Base-by-base conservation (phyloP, 2,113 vertebrate genomes). In the Hippocampus guttulatus region DNA sequence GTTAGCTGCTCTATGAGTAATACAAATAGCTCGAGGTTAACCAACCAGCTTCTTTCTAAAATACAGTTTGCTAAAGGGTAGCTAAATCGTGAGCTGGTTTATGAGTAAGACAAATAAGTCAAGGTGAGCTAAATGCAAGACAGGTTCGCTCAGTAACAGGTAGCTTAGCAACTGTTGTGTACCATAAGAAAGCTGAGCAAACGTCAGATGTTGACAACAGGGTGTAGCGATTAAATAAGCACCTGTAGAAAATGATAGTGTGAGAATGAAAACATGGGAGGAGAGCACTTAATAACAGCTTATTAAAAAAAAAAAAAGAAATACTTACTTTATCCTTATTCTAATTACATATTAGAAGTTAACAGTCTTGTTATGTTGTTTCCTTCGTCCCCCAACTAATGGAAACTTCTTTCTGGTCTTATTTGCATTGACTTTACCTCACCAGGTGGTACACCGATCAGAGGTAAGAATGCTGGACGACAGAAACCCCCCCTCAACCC, bases 371-470 rank as follows among this genome's bases (percentile, higher is more conserved):
- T 62, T 86, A 89, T 86, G 88, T 90, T 87, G 52, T 55, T n/a
- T 55, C 52, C 52, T 55, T 55, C 52, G 21, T 55, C 52, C 62
- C 62, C 93, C 88, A 92, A 95, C 94, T 97, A 98, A 98, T 93
- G 84, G 18, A 30, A 61, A 61, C 87, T 95, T 96, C 89, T 98
- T 91, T 98, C 93, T 95, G 93, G 96, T 97, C 93, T 95, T 96
- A 94, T 98, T 97, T 99, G 95, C 96, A 96, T 97, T 97, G 94
- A 95, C 91, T 95, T 96, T 95, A 98, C 96, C 95, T 98, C 94
- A 91, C 95, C 96, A 99, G 97, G 97, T 97, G 97, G 97, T 97
- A 98, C 97, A 94, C 96, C 96, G 92, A 98, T 99, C 93, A 94
- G 96, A 99, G 97, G 97, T 99, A 99, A 99, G 97, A 96, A 96